Conservation (phyloP, 2,797 vertebrate species). For the Parauchenoglanis punctatus region DNA sequence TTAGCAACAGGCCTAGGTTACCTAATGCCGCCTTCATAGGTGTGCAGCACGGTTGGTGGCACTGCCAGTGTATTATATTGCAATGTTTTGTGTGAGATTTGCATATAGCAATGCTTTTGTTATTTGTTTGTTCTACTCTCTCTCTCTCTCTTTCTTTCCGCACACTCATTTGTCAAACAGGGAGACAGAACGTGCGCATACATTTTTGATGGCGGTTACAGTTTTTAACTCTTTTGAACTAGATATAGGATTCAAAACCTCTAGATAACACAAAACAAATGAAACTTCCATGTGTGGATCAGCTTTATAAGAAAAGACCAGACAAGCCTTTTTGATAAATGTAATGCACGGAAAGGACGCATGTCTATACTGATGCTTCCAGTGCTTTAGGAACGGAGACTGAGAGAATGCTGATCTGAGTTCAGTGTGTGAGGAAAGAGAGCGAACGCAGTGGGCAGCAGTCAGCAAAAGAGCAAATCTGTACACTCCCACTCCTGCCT, state of each 20-base stretch:
- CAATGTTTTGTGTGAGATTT: neutral
- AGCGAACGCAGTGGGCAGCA: slow-evolving; percentile 36
- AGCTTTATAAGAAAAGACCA: neutral
- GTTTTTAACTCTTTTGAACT: neutral
- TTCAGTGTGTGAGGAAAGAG: neutral
- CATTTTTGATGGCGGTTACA: neutral
- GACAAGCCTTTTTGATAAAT: neutral
- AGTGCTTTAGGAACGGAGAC: neutral
- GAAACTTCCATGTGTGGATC: neutral
- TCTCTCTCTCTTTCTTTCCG: neutral
- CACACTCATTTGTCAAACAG: neutral
- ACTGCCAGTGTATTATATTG: neutral
- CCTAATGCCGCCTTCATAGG: neutral
- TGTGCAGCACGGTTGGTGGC: neutral
- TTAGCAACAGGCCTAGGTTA: neutral
- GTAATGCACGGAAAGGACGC: neutral
- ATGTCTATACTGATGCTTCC: neutral
- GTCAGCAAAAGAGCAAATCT: slow-evolving; percentile 58
- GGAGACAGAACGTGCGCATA: neutral
- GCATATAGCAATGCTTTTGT: neutral
- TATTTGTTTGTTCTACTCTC: neutral
- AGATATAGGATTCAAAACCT: neutral
- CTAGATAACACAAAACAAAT: neutral
- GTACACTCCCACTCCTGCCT: slow-evolving; percentile 56
- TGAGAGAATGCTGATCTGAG: neutral